Evolutionary conservation across 2,888 invertebrate species (phyloP).

Genomic region (Leucania comma): DNA sequence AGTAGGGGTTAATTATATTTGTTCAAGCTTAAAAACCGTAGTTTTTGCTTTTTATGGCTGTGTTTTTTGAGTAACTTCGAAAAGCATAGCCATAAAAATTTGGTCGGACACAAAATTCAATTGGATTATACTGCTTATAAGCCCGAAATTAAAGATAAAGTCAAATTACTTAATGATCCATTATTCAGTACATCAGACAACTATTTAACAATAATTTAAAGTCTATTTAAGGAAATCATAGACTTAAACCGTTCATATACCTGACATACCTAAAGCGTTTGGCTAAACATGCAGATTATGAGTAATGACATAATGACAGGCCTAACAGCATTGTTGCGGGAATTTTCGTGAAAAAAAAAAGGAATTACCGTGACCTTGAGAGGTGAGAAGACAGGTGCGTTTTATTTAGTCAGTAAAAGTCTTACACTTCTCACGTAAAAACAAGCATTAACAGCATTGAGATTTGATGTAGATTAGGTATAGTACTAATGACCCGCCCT

Average conservation of each 20-base stretch:
- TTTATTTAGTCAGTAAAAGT: no score
- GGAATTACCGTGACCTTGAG: no score
- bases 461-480: no score
- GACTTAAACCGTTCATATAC: neutral
- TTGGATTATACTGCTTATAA: constrained; percentile 16
- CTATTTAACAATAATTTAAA: constrained; percentile 22
- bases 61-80: neutral
- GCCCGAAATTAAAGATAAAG: constrained; percentile 21
- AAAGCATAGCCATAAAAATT: constrained; percentile 16
- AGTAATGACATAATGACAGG: constrained; percentile 1
- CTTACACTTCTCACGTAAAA: no score
- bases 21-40: neutral
- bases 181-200: constrained; percentile 6
- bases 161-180: constrained; percentile 2
- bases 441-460: no score
- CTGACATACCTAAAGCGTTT: no score
- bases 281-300: constrained; percentile 1
- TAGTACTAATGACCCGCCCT: no score
- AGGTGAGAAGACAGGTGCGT: no score
- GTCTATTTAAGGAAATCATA: constrained; percentile 13
- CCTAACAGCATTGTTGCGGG: neutral
- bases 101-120: neutral
- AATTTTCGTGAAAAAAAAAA: no score
- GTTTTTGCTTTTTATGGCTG: neutral
- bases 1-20: no score